Evolutionary conservation across 2,888 invertebrate genomes (phyloP).

Genomic region (Aphidius colemani): DNA sequence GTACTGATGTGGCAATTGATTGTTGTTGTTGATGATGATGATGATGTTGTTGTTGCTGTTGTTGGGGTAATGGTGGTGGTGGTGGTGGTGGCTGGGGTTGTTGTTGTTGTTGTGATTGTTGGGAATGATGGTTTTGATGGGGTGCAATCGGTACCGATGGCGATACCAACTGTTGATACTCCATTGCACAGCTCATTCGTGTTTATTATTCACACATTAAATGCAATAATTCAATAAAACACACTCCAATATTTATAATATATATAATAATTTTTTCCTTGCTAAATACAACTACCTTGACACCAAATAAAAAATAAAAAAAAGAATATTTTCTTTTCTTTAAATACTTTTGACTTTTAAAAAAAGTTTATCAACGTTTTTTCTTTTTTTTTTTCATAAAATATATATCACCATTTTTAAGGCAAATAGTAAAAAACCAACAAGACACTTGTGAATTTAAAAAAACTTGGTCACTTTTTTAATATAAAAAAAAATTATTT

Average conservation of each 20-base stretch:
- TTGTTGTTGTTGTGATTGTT: constrained; percentile 45
- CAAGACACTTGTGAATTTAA: no score
- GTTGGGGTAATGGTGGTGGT: constrained; percentile 35
- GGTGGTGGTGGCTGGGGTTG: constrained; percentile 48
- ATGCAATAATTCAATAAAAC: constrained; percentile 3
- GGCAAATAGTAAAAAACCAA: no score
- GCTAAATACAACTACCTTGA: no score
- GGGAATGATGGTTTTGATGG: constrained; percentile 55
- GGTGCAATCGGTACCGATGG: constrained; percentile 57
- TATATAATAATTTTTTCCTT: no score
- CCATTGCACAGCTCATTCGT: constrained; percentile 56
- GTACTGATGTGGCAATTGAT: constrained; percentile 24
- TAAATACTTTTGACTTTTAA: no score
- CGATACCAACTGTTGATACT: constrained; percentile 64
- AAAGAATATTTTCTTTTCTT: no score
- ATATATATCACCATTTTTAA: no score
- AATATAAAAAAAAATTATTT: no score
- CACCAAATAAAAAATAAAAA: no score
- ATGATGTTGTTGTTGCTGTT: constrained; percentile 42
- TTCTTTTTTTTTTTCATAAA: no score
- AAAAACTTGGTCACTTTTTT: no score
- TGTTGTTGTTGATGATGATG: constrained; percentile 34
- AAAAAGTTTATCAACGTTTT: no score
- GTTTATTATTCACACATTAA: constrained; percentile 2
- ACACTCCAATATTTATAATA: constrained; percentile 28